Evolutionary conservation across 1,140 invertebrate species (phyloP), one percentile per base, ranked within the genome.

Genomic region (Pseudomyrmex concolor): DNA sequence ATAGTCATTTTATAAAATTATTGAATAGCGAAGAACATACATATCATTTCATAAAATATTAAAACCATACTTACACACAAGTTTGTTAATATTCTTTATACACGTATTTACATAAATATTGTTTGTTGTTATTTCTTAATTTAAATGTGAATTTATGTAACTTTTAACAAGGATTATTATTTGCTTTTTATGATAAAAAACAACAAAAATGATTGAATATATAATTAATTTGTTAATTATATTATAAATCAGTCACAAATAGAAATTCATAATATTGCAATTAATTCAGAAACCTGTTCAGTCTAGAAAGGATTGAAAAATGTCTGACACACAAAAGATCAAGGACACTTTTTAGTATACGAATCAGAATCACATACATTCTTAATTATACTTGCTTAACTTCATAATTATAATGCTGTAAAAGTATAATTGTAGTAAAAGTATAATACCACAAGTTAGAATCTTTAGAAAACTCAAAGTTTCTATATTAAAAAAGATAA

Each of bases 301-400:
- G 34, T 8, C 34, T 48, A 17, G 19, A 59, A 59, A 9, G 1
- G 10, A 13, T 60, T 48, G 60, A 34, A 80, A 60, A 19, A 0
- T 34, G 10, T 25, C 15, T 19, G 15, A 25, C 1, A 55, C 1
- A 55, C 34, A 78, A 80, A 80, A 70, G 66, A 80, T 80, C 76
- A 80, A 80, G 76, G 76, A 80, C 25, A 60, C 8, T 57, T 57
- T 13, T 48, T 9, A 15, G 15, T 15, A n/a, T 4, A 59, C 15
- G 22, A 25, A 57, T 54, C 12, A 15, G 5, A 34, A 34, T 34
- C 34, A 34, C 34, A 34, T 34, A 34, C 34, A 34, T 34, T 34
- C 34, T 34, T 34, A 34, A 34, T 34, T 34, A 34, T 34, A 7
- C 34, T 34, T 34, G 5, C 34, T 34, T 34, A 34, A 34, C 34